Conservation (phyloP, 2,113 vertebrate genomes). For the Choloepus hoffmanni region DNA sequence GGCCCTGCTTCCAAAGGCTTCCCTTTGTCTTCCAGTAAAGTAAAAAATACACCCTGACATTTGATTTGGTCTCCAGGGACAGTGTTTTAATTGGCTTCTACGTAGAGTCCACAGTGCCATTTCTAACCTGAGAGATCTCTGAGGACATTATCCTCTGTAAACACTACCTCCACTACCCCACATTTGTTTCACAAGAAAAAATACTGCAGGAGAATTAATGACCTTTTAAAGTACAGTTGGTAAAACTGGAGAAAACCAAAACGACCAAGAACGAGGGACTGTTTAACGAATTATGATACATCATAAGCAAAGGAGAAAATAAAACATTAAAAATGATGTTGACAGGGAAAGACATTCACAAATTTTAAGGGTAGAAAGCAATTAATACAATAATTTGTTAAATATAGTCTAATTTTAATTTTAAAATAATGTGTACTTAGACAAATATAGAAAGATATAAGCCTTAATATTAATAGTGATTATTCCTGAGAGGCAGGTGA, state of each 20-base stretch:
- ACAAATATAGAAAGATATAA: constrained; percentile 23
- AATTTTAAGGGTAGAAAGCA: neutral
- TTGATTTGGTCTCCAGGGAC: constrained; percentile 9
- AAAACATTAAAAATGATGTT: constrained; percentile 39
- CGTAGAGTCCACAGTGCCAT: neutral
- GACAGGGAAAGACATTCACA: neutral
- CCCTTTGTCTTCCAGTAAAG: constrained; percentile 25
- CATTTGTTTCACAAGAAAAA: constrained; percentile 19
- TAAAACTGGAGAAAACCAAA: neutral
- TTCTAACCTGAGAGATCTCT: constrained; percentile 35
- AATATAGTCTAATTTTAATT: neutral
- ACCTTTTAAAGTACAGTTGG: constrained; percentile 26
- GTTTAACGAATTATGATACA: neutral
- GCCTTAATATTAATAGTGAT: constrained; percentile 4
- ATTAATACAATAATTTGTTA: neutral
- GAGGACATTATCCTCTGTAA: neutral
- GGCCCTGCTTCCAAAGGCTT: constrained; percentile 32
- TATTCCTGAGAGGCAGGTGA: neutral
- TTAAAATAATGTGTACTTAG: neutral
- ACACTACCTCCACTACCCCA: neutral
- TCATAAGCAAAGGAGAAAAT: constrained; percentile 47
- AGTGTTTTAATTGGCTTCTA: constrained; percentile 22
- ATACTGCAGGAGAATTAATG: neutral
- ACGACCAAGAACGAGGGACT: neutral
- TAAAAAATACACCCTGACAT: neutral